Base-by-base conservation (phyloP, 2,888 invertebrate genomes). In the Adineta ricciae region DNA sequence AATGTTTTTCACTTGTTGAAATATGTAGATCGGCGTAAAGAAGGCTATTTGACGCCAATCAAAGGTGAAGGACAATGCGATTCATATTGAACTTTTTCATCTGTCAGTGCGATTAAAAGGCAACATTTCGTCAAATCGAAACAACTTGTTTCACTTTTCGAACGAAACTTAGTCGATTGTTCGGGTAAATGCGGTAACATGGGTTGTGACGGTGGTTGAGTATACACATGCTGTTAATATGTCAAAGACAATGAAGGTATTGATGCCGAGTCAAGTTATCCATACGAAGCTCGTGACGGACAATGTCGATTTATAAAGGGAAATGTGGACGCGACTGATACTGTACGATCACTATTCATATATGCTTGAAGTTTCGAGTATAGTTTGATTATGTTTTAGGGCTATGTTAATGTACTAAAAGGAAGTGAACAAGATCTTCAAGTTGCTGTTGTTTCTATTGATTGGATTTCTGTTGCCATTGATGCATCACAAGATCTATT, bases 141-240 rank as follows among this genome's bases (percentile, higher is more conserved):
- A 21, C 92, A 92, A 87, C 92, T 96, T 85, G 93, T 95, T 49
- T 95, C 95, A 0, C 93, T 96, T 24, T 95, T 95, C 87, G 96
- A 96, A 91, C 96, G 96, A 92, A 96, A 96, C 91, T 92, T 96
- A 87, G 92, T 96, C 86, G 96, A 96, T 91, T 96, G 96, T 89
- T 95, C 95, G 86, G 88, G 90, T 5, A 92, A 93, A 87, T 96
- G 94, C 85, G 88, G 89, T 82, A 96, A 96, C 92, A 93, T 95
- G 89, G 96, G 96, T 84, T 96, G 96, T 91, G 93, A 94, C 88
- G 96, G 96, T 84, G 96, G 87, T 9, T 83, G 86, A 16, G 87
- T 87, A 87, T 86, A 88, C 56, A 24, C 83, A 19, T 87, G 87
- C 32, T 87, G 87, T 73, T 14, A 49, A 49, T 87, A 87, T 78